Conservation (phyloP, 1,140 invertebrate species). For the Rhopalosiphum maidis region DNA sequence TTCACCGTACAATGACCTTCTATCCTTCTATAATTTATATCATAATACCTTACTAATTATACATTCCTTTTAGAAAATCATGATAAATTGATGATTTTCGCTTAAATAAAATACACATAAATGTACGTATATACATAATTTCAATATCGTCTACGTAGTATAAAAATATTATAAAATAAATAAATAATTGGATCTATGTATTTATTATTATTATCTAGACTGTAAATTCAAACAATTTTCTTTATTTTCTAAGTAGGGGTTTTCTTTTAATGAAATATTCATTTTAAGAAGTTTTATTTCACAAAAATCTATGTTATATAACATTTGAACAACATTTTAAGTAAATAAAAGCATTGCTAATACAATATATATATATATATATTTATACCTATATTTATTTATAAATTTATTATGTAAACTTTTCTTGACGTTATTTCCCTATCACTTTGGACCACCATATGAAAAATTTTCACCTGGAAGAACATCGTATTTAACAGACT, state of each 20-base stretch:
- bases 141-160: not conserved
- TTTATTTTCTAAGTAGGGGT: not conserved
- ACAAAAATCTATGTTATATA: not conserved
- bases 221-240: not conserved
- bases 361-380: not conserved
- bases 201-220: not conserved
- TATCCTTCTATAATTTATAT: too few relatives aligned
- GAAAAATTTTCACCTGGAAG: not conserved
- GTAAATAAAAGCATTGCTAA: not conserved
- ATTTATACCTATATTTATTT: not conserved
- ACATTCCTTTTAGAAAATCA: too few relatives aligned
- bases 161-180: too few relatives aligned
- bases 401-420: not conserved
- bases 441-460: not conserved
- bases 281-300: not conserved
- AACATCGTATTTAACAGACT: constrained; percentile 33
- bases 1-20: too few relatives aligned
- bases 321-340: not conserved
- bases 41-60: too few relatives aligned
- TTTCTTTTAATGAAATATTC: not conserved
- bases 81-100: too few relatives aligned
- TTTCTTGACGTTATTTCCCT: not conserved
- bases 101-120: not conserved
- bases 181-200: not conserved
- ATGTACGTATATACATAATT: not conserved